These are phyloP conservation scores for Asarcornis scutulata DNA, from an alignment of 2,113 vertebrate genomes.

Conservation along the genomic window DNA sequence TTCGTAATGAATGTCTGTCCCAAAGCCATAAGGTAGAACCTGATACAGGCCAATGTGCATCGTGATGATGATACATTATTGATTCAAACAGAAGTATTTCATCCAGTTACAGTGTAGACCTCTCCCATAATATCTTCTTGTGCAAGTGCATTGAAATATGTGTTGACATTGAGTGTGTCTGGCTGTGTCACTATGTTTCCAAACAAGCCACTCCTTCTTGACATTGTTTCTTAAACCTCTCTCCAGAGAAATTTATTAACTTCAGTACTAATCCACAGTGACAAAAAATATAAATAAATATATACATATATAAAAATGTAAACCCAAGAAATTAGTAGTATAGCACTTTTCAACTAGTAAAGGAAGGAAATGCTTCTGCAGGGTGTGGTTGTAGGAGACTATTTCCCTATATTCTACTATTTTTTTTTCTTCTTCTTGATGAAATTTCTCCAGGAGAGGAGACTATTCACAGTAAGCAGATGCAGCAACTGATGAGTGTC, in stretches of 20 bases:
- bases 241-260: not conserved
- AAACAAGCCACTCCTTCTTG: slow-evolving; percentile 62
- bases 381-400: not conserved
- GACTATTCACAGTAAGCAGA: not conserved
- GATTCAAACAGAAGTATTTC: slow-evolving; percentile 47
- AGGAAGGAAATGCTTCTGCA: not conserved
- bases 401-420: not conserved
- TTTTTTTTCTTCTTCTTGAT: not conserved
- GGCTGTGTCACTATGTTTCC: slow-evolving; percentile 63
- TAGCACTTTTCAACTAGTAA: not conserved
- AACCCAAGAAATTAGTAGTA: not conserved
- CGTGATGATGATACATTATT: slow-evolving; percentile 9
- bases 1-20: not conserved
- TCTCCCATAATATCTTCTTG: slow-evolving; percentile 53
- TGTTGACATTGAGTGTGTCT: slow-evolving; percentile 47
- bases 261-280: not conserved
- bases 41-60: not conserved
- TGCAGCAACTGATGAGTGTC: not conserved
- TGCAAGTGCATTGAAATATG: slow-evolving; percentile 58
- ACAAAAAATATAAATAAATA: not conserved
- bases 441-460: not conserved
- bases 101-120: slow-evolving; percentile 6
- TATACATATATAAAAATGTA: not conserved
- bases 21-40: not conserved
- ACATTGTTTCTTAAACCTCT: slow-evolving; percentile 48